phyloP scores from a whole-genome alignment of 2,113 vertebrate genomes.

The Orycteropus afer region DNA sequence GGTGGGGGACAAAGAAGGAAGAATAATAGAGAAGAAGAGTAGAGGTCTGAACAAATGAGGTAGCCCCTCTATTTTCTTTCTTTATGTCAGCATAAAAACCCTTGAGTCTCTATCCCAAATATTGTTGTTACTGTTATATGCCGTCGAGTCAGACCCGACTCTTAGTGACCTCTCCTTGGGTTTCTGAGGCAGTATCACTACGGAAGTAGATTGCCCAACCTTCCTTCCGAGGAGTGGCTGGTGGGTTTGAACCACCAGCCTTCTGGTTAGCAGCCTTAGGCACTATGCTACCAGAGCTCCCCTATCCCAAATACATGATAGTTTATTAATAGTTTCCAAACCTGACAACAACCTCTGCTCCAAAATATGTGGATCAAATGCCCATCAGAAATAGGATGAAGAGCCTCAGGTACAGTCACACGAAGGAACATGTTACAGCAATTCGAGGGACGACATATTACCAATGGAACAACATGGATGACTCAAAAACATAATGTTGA shows the following conservation, averaged over 20 bases:
- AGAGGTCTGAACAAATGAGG: neutral
- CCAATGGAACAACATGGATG: accelerated
- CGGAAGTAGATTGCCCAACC: too few species aligned
- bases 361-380: neutral
- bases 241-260: too few species aligned
- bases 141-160: too few species aligned
- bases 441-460: neutral
- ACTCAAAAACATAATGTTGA: neutral
- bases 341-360: neutral
- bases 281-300: too few species aligned
- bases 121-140: too few species aligned
- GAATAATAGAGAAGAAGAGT: neutral
- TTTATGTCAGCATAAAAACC: neutral
- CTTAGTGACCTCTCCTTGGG: too few species aligned
- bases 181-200: too few species aligned
- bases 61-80: neutral
- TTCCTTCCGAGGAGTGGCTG: too few species aligned
- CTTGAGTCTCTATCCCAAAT: neutral
- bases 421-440: neutral
- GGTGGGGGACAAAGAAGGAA: accelerated
- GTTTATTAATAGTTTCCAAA: neutral
- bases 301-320: neutral
- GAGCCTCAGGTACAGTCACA: neutral
- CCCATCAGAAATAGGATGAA: neutral
- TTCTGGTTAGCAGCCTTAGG: too few species aligned